Conservation (phyloP, 2,888 invertebrate genomes). For the Azorinus chamasolen region DNA sequence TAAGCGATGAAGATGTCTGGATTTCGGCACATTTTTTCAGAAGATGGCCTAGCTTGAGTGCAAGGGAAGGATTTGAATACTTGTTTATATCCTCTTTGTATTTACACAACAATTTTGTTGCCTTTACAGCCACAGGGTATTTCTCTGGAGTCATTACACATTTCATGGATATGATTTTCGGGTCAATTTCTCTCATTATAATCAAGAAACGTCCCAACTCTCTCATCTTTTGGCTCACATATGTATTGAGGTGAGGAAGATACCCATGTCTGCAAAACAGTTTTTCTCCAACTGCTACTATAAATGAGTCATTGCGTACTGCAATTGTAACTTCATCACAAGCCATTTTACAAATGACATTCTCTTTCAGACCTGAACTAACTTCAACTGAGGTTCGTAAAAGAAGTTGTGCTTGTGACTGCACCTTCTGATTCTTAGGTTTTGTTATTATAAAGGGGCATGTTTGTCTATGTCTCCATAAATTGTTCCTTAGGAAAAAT, state of each 20-base stretch:
- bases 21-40: slow-evolving; percentile 40
- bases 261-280: slow-evolving; percentile 25
- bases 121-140: slow-evolving; percentile 19
- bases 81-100: slow-evolving; percentile 18
- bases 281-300: slow-evolving; percentile 26
- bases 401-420: slow-evolving; percentile 27
- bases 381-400: slow-evolving; percentile 19
- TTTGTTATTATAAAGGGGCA: slow-evolving; percentile 16
- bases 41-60: slow-evolving; percentile 39
- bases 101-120: slow-evolving; percentile 30
- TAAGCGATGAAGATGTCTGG: slow-evolving; percentile 23
- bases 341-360: slow-evolving; percentile 27
- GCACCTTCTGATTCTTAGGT: slow-evolving; percentile 15
- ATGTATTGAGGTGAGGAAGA: slow-evolving; percentile 16
- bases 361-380: slow-evolving; percentile 22
- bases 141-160: slow-evolving; percentile 32
- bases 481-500: slow-evolving; percentile 15
- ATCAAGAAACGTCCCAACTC: slow-evolving; percentile 40
- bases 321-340: slow-evolving; percentile 34
- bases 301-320: slow-evolving; percentile 23
- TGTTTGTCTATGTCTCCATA: slow-evolving; percentile 30
- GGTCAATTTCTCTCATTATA: slow-evolving; percentile 16
- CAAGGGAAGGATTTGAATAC: slow-evolving; percentile 42
- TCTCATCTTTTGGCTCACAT: slow-evolving; percentile 44
- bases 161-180: slow-evolving; percentile 13